Base-by-base conservation (phyloP, 2,888 invertebrate species). In the Copidosoma aretas region DNA sequence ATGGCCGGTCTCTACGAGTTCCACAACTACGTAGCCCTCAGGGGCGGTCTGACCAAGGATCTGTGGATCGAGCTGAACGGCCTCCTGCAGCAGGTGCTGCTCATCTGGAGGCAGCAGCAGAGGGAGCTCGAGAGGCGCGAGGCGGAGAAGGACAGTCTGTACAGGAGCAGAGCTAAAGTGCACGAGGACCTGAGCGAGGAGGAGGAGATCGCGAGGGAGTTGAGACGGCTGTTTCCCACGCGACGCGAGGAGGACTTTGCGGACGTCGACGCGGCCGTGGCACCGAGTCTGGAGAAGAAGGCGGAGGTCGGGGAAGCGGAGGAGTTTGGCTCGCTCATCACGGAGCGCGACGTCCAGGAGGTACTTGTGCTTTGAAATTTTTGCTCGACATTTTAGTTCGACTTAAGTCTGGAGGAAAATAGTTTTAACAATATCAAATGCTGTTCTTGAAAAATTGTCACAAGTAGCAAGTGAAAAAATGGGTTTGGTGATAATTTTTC, bases 51-150 rank as follows among this genome's bases (percentile, higher is more conserved):
- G 0, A 86, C 88, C 58, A 80, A 81, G 10, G 76, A 79, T 0
- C 75, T 83, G 0, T 87, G 88, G 76, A 74, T 78, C 0, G 84
- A 86, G 1, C 86, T 91, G 54, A 85, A 88, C 67, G 81, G 82
- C 0, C 86, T 90, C 0, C 80, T 93, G 0, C 85, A 86, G 62
- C 84, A 87, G 53, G 87, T 93, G 61, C 90, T 92, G 24, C 81
- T 86, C 64, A 85, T 90, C 0, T 97, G 96, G 95, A 89, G 90
- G 77, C 87, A 89, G 67, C 92, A 94, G 75, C 90, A 93, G 76
- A 88, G 89, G 60, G 88, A 89, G 32, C 87, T 88, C 21, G 89
- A 89, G 73, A 86, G 86, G 75, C 88, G 89, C 75, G 89, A 91
- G 73, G 87, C 88, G 62, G 93, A 93, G 75, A 91, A 92, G 68